phyloP scores from a whole-genome alignment of 2,797 vertebrate species.

The Kryptopterus vitreolus region DNA sequence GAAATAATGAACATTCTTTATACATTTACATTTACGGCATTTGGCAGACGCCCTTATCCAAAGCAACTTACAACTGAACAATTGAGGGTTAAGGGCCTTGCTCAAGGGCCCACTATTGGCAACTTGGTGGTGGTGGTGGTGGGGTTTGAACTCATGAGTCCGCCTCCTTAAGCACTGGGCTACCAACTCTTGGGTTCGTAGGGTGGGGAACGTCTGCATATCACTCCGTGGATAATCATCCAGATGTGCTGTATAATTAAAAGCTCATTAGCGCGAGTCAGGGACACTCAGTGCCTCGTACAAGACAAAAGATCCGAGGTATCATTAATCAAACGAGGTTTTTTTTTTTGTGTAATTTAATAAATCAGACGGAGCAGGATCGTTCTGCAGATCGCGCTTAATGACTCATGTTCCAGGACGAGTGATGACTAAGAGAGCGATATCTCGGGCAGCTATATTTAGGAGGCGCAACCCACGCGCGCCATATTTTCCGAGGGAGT shows the following conservation, averaged over 20 bases:
- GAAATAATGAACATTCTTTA: no score
- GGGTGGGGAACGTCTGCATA: no score
- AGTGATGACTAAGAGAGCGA: constrained; percentile 37
- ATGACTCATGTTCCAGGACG: constrained; percentile 32
- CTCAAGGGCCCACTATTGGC: no score
- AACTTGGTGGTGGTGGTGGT: no score
- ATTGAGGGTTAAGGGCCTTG: no score
- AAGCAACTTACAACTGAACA: no score
- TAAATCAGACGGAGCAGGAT: background rate
- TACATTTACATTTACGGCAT: no score
- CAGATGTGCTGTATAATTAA: background rate
- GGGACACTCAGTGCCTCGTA: background rate
- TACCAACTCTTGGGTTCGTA: no score
- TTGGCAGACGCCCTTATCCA: no score
- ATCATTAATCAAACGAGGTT: background rate
- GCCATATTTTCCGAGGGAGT: constrained; percentile 49
- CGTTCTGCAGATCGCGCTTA: background rate
- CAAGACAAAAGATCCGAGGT: background rate
- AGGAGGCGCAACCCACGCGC: constrained; percentile 17
- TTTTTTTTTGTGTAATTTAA: background rate
- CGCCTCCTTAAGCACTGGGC: no score
- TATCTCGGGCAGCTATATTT: constrained; percentile 28
- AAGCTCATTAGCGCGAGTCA: background rate
- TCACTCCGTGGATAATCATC: background rate
- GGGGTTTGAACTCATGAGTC: no score